phyloP scores from a whole-genome alignment of 2,888 invertebrate species.

The Diachrysia chrysitis region DNA sequence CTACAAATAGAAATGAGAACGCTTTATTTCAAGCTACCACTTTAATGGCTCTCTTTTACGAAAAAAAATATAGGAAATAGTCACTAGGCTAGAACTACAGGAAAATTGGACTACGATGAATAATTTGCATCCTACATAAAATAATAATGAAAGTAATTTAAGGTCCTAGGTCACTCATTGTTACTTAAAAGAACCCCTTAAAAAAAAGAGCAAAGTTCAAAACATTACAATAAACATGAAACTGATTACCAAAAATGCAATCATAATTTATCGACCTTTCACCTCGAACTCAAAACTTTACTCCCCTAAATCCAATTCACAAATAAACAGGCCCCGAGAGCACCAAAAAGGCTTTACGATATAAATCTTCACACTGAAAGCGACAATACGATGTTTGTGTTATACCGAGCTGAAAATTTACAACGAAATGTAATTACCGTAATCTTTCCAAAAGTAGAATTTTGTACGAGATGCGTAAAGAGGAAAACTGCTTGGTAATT shows the following conservation, averaged over 20 bases:
- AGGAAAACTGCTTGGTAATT: background rate
- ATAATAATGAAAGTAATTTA: no score
- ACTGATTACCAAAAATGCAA: constrained; percentile 10
- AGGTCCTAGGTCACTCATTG: no score
- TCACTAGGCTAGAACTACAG: no score
- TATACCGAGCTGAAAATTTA: constrained; percentile 70
- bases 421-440: constrained; percentile 76
- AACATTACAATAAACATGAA: background rate
- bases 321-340: constrained; percentile 48
- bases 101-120: no score
- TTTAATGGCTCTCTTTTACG: no score
- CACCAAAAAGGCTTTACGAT: constrained; percentile 51
- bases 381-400: constrained; percentile 61
- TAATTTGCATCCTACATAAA: no score
- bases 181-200: no score
- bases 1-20: no score
- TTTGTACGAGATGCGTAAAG: constrained; percentile 31
- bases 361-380: constrained; percentile 59
- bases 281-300: constrained; percentile 44
- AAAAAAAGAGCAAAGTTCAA: no score
- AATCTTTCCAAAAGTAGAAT: constrained; percentile 63
- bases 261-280: constrained; percentile 38
- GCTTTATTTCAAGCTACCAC: no score
- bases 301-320: constrained; percentile 45
- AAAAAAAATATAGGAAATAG: no score